phyloP scores from a whole-genome alignment of 2,113 vertebrate genomes.

The Nesogale talazaci region DNA sequence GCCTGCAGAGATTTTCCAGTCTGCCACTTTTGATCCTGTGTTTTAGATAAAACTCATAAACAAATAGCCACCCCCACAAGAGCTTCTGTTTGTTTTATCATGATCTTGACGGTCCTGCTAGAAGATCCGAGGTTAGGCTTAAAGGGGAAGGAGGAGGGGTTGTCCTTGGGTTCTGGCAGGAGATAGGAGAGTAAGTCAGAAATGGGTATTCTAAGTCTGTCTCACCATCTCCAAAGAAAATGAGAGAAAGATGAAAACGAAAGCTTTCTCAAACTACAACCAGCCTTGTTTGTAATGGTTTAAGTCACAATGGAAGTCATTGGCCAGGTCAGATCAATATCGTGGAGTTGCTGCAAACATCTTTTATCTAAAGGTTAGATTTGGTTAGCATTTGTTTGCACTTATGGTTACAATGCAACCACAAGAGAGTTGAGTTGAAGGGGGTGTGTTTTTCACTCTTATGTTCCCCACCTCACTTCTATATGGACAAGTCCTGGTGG shows the following conservation, averaged over 20 bases:
- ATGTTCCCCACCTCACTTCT: background rate
- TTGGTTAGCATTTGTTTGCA: slow-evolving; percentile 10
- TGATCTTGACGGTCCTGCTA: slow-evolving; percentile 23
- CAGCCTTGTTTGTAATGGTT: slow-evolving; percentile 31
- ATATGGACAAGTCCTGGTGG: no score
- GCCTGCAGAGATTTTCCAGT: slow-evolving; percentile 99
- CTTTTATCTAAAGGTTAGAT: background rate
- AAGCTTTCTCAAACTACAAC: slow-evolving; percentile 6
- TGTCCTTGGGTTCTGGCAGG: background rate
- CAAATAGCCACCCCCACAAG: background rate
- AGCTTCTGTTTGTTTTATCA: slow-evolving; percentile 35
- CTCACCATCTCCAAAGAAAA: background rate
- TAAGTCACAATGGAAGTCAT: background rate
- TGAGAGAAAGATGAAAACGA: background rate
- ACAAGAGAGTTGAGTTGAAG: background rate
- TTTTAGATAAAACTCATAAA: slow-evolving; percentile 15
- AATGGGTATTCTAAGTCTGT: slow-evolving; percentile 8
- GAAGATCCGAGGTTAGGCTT: slow-evolving; percentile 13
- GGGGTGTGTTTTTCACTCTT: background rate
- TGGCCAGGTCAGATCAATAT: background rate
- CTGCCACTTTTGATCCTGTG: slow-evolving; percentile 83
- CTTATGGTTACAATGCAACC: background rate
- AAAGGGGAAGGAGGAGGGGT: background rate
- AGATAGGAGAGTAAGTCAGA: slow-evolving; percentile 17
- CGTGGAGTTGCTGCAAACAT: slow-evolving; percentile 9